Percentiles rank a stretch among this genome's conserved stretches.
These are phyloP conservation scores for Conopomorpha cramerella DNA, from an alignment of 1,140 invertebrate species.

Conservation along the genomic window DNA sequence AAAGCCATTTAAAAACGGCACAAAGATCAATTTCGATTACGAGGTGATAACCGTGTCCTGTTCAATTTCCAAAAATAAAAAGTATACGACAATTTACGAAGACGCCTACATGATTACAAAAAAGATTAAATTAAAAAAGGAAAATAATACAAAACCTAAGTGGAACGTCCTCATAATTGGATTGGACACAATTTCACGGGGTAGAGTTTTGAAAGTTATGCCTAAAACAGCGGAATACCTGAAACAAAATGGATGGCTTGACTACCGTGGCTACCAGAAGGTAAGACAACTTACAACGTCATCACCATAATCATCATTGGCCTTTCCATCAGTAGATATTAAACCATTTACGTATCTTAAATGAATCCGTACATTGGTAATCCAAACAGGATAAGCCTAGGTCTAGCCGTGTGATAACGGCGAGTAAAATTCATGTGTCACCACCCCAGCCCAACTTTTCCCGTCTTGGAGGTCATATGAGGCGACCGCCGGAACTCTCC, in stretches of 20 bases:
- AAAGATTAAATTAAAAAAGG: conserved; percentile 9
- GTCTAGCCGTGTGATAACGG: no score
- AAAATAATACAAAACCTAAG: conserved; percentile 3
- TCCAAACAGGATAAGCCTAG: no score
- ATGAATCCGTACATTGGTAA: no score
- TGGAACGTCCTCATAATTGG: conserved; percentile 76
- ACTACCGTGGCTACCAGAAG: conserved; percentile 59
- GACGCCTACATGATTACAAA: conserved; percentile 26
- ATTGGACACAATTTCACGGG: conserved; percentile 80
- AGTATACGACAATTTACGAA: conserved; percentile 15
- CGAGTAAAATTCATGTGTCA: no score
- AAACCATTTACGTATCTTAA: no score
- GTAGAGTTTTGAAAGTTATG: conserved; percentile 78
- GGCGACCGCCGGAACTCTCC: no score
- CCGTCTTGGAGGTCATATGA: no score
- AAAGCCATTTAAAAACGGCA: conserved; percentile 16
- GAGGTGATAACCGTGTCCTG: conserved; percentile 28
- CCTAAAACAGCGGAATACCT: conserved; percentile 72
- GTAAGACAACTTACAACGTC: conserved; percentile 18
- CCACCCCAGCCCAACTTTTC: no score
- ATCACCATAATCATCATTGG: no score
- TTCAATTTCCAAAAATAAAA: conserved; percentile 4
- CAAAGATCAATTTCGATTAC: conserved; percentile 9
- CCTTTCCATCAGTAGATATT: no score
- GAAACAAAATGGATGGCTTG: conserved; percentile 59